A percentile compares a stretch with the other conserved stretches of the same genome.
Conservation (phyloP, 2,888 invertebrate species). For the Apantesis nais region DNA sequence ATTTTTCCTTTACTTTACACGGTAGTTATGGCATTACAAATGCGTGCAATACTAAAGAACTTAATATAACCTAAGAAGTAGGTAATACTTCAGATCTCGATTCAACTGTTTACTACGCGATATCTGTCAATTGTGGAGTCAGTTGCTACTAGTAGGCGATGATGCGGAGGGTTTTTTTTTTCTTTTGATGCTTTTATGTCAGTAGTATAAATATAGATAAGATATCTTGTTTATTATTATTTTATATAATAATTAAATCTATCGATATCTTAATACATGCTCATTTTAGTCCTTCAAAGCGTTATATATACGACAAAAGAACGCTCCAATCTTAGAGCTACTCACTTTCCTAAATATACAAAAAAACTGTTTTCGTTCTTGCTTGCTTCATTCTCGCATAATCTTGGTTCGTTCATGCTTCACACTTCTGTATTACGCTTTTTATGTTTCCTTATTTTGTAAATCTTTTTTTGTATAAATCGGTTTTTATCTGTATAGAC, state of each 20-base stretch:
- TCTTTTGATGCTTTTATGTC: too few relatives aligned
- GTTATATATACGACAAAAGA: background rate
- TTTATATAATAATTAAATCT: background rate
- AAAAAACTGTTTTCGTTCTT: slow-evolving; percentile 41
- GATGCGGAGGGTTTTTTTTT: too few relatives aligned
- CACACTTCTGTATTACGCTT: slow-evolving; percentile 58
- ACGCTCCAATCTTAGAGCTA: background rate
- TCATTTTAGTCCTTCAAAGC: slow-evolving; percentile 12
- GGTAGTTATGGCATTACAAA: background rate
- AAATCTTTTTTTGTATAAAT: slow-evolving; percentile 20
- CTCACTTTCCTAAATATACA: slow-evolving; percentile 4
- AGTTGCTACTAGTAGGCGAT: too few relatives aligned
- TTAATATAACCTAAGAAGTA: background rate
- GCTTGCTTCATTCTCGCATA: slow-evolving; percentile 74
- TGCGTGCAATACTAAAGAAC: background rate
- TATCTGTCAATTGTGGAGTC: too few relatives aligned
- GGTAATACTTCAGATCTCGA: too few relatives aligned
- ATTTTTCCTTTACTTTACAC: background rate
- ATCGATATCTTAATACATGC: slow-evolving; percentile 5
- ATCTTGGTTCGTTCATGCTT: slow-evolving; percentile 59
- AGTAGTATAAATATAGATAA: too few relatives aligned
- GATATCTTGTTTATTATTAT: too few relatives aligned
- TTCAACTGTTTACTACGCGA: too few relatives aligned
- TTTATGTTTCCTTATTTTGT: slow-evolving; percentile 53
- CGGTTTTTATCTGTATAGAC: slow-evolving; percentile 50